Conservation (phyloP, 2,888 invertebrate species). For the Serripes groenlandicus region DNA sequence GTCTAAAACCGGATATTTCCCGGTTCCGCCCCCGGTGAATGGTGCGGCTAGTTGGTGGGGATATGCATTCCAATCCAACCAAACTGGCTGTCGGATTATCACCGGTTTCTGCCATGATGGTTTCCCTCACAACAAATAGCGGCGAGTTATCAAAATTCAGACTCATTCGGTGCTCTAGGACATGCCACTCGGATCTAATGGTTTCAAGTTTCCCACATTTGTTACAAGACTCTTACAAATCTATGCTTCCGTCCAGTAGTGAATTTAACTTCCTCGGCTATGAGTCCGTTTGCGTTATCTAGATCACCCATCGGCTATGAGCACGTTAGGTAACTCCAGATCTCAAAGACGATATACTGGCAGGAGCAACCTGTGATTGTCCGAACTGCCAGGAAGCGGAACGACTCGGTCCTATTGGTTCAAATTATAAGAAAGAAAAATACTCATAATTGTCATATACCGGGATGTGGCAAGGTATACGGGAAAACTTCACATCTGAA, state of each 20-base stretch:
- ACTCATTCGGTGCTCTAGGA: conserved; percentile 80
- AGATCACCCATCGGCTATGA: conserved; percentile 88
- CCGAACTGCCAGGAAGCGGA: conserved; percentile 99
- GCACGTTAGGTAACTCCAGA: conserved; percentile 87
- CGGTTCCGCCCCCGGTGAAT: too few species aligned
- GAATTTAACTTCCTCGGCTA: conserved; percentile 82
- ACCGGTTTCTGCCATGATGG: conserved; percentile 69
- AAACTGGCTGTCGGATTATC: conserved; percentile 83
- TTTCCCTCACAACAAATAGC: conserved; percentile 76
- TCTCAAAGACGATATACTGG: conserved; percentile 93
- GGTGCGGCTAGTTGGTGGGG: conserved; percentile 92
- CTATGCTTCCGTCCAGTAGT: conserved; percentile 91
- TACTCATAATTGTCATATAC: conserved; percentile 85
- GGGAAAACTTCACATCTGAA: conserved; percentile 99
- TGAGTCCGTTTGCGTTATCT: conserved; percentile 88
- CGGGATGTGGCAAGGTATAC: conserved; percentile 89
- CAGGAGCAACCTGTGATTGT: conserved; percentile 98
- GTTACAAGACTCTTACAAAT: conserved; percentile 96
- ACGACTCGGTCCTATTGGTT: conserved; percentile 95
- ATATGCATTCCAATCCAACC: conserved; percentile 89
- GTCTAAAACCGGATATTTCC: conserved; percentile 93
- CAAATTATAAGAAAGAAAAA: conserved; percentile 84
- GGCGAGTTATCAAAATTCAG: conserved; percentile 88
- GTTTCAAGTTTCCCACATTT: conserved; percentile 93
- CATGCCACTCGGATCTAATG: conserved; percentile 82